Conservation (phyloP, 2,113 vertebrate species). For the Ranitomeya variabilis region DNA sequence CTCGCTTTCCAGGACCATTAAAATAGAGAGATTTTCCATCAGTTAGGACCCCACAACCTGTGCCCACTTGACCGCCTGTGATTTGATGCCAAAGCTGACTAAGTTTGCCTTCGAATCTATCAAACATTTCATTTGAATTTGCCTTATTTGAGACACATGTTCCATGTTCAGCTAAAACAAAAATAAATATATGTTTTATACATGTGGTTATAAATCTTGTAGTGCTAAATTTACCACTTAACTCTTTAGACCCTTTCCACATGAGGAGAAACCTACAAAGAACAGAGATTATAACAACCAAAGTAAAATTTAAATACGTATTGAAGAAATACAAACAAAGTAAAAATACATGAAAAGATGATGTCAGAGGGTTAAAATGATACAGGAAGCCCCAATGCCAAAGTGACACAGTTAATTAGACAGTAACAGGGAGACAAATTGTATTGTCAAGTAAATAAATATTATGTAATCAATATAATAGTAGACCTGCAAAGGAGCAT, state of each 20-base stretch:
- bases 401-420: too few relatives aligned
- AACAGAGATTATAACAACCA: too few relatives aligned
- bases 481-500: too few relatives aligned
- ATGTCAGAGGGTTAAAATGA: too few relatives aligned
- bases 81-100: conserved; percentile 94
- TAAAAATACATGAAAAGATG: too few relatives aligned
- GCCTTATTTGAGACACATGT: conserved; percentile 88
- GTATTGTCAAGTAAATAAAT: too few relatives aligned
- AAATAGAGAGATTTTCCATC: conserved; percentile 95
- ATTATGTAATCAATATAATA: too few relatives aligned
- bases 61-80: conserved; percentile 86
- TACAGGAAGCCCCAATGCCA: too few relatives aligned
- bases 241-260: neutral
- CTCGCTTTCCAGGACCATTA: conserved; percentile 86
- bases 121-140: conserved; percentile 89
- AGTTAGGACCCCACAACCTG: conserved; percentile 88
- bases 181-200: neutral
- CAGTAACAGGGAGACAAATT: too few relatives aligned
- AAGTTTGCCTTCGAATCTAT: conserved; percentile 95
- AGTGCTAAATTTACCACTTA: neutral
- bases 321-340: too few relatives aligned
- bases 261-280: too few relatives aligned
- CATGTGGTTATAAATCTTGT: neutral
- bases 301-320: too few relatives aligned
- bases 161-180: conserved; percentile 83